A percentile compares a stretch with the other conserved stretches of the same genome.
Conservation (phyloP, 2,113 vertebrate species). For the Ardeotis arabs region DNA sequence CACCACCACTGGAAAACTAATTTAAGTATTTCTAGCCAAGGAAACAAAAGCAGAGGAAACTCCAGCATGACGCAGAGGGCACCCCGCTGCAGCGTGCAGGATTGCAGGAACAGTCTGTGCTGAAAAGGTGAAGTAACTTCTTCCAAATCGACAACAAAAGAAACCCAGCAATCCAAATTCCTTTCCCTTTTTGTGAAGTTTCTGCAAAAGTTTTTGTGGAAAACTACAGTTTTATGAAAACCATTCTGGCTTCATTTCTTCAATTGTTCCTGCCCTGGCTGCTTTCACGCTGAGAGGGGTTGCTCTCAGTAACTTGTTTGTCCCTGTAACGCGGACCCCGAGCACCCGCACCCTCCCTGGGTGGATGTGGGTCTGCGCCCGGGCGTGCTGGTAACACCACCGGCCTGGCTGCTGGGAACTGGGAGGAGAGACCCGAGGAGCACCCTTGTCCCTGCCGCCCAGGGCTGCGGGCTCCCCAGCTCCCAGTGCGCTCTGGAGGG, state of each 20-base stretch:
- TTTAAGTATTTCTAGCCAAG: neutral
- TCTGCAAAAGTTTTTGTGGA: neutral
- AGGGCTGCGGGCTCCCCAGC: neutral
- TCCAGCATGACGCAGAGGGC: neutral
- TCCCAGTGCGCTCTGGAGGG: accelerated
- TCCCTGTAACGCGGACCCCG: accelerated
- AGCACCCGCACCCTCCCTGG: neutral
- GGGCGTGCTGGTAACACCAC: accelerated
- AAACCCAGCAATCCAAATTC: neutral
- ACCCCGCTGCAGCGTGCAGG: neutral
- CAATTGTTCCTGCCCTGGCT: accelerated
- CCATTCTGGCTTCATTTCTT: neutral
- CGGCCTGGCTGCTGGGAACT: neutral
- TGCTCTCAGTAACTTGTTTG: no score
- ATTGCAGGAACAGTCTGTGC: neutral
- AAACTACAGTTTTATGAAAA: neutral
- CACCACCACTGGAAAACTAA: neutral
- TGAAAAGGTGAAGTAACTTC: neutral
- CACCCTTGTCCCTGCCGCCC: neutral
- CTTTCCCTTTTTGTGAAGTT: neutral
- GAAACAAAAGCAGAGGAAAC: neutral
- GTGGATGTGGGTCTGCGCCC: accelerated
- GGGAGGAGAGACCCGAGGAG: neutral
- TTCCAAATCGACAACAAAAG: neutral
- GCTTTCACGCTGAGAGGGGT: neutral